A percentile compares a stretch with the other conserved stretches of the same genome.
Evolutionary conservation across 2,113 vertebrate genomes (phyloP).

Genomic region (Larimichthys crocea): DNA sequence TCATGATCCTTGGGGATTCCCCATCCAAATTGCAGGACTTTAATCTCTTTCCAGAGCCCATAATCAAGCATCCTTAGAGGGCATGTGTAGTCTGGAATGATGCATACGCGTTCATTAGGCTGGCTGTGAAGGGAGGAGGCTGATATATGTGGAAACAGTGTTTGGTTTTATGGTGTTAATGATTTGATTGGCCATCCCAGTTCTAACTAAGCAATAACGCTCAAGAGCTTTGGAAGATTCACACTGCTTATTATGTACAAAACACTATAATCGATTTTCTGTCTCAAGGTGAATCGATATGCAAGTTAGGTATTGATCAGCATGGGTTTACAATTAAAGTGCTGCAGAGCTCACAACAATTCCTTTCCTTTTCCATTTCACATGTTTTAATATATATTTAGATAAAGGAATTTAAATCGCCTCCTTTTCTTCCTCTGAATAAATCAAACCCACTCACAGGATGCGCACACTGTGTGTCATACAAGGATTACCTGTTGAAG

Average conservation of each 20-base stretch:
- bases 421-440: neutral
- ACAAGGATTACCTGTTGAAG: neutral
- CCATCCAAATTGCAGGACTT: conserved; percentile 5
- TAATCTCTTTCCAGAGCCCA: conserved; percentile 10
- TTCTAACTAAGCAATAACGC: neutral
- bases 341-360: neutral
- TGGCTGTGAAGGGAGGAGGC: neutral
- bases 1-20: neutral
- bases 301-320: conserved; percentile 38
- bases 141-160: neutral
- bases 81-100: neutral
- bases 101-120: conserved; percentile 1
- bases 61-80: conserved; percentile 12
- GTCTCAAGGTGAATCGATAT: conserved; percentile 9
- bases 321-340: neutral
- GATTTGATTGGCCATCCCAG: neutral
- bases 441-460: neutral
- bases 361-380: neutral
- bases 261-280: neutral
- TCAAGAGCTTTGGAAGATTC: conserved; percentile 16
- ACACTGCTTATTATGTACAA: neutral
- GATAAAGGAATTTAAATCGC: neutral
- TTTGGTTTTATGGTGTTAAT: conserved; percentile 16
- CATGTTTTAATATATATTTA: too few species aligned
- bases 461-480: neutral